Percentiles rank a stretch among this genome's conserved stretches.
Evolutionary conservation across 1,140 invertebrate species (phyloP).

Genomic region (Trachelipus rathkii): DNA sequence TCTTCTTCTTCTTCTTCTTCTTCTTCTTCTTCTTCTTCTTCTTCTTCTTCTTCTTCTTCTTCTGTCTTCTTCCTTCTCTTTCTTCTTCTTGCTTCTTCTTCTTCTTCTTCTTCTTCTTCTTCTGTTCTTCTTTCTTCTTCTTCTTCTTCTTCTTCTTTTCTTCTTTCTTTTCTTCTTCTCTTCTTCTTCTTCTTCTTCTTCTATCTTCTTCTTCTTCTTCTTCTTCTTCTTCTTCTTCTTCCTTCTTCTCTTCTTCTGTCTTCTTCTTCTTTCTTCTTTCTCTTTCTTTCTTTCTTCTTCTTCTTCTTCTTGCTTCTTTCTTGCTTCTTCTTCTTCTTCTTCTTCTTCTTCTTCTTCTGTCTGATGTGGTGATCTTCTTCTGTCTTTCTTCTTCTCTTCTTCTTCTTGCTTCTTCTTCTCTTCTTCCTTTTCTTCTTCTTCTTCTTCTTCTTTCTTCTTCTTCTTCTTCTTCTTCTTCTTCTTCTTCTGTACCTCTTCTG

Average conservation of each 20-base stretch:
- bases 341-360: not conserved
- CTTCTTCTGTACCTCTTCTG: slow-evolving; percentile 12
- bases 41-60: slow-evolving; percentile 1
- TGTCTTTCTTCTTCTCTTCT: slow-evolving; percentile 17
- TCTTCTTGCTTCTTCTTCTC: no score
- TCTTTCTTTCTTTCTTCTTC: no score
- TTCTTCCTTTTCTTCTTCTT: slow-evolving; percentile 14
- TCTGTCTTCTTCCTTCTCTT: no score
- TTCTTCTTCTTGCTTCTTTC: no score
- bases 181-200: not conserved
- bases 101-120: no score
- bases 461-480: slow-evolving; percentile 9
- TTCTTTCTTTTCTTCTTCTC: no score
- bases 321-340: no score
- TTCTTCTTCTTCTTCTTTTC: not conserved
- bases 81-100: no score
- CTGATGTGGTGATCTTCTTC: not conserved
- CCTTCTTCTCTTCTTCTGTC: no score
- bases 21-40: not conserved
- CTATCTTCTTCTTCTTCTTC: slow-evolving; percentile 9
- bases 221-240: slow-evolving; percentile 14
- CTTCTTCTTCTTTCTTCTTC: not conserved
- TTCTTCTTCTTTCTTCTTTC: not conserved
- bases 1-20: not conserved
- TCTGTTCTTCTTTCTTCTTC: no score